phyloP scores from a whole-genome alignment of 1,140 invertebrate genomes.

The Episyrphus balteatus region DNA sequence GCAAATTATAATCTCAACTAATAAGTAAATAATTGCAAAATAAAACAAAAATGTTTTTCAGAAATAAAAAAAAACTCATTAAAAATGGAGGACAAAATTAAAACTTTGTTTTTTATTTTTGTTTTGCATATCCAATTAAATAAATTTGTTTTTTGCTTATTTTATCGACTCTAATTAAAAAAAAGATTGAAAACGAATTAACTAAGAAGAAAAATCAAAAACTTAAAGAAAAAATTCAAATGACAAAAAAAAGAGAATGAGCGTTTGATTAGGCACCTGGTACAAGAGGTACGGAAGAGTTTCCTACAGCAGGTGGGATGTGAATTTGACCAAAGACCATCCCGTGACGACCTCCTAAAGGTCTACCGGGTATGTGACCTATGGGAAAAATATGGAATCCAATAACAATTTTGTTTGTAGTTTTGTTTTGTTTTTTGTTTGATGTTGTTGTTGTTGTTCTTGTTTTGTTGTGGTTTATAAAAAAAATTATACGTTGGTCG shows the following conservation, averaged over 20 bases:
- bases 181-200: constrained; percentile 7
- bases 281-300: constrained; percentile 45
- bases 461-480: too few relatives aligned
- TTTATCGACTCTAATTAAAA: background rate
- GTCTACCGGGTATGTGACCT: constrained; percentile 54
- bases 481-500: constrained; percentile 7
- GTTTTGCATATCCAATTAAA: too few relatives aligned
- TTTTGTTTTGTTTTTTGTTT: constrained; percentile 18
- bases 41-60: too few relatives aligned
- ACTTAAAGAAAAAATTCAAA: constrained; percentile 8
- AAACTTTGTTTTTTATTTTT: too few relatives aligned
- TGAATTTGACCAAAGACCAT: constrained; percentile 53
- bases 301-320: constrained; percentile 45
- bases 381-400: constrained; percentile 7
- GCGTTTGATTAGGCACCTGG: constrained; percentile 34
- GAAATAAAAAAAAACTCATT: too few relatives aligned
- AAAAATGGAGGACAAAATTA: too few relatives aligned
- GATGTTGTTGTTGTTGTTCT: constrained; percentile 23
- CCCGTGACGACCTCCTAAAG: constrained; percentile 53
- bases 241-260: constrained; percentile 9
- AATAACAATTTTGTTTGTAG: constrained; percentile 16
- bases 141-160: too few relatives aligned
- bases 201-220: constrained; percentile 19
- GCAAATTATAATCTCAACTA: too few relatives aligned
- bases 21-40: too few relatives aligned